Evolutionary conservation across 2,113 vertebrate genomes (phyloP), one percentile per base, ranked within the genome.

Genomic region (Tautogolabrus adspersus): DNA sequence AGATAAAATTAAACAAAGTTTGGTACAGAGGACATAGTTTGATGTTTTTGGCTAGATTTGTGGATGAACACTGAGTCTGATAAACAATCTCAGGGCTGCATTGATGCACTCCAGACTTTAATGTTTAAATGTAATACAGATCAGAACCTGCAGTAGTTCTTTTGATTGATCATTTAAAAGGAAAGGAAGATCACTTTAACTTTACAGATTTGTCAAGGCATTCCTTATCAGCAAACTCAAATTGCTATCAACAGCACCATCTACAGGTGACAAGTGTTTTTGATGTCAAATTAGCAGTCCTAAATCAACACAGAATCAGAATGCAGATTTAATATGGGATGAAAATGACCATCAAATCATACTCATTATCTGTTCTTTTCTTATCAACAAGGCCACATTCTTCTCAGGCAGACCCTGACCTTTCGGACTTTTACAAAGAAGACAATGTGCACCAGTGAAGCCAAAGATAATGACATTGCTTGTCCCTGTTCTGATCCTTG

Each of bases 331-430:
- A 49, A 34, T 19, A 5, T 8, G 40, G 13, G 4, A 37, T 52
- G 22, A 0, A 52, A 11, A 55, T 19, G 23, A 61, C 10, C 47
- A 72, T 63, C 58, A 38, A 10, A 55, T 60, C 71, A 69, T 66
- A 58, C 67, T 54, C 55, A 42, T 60, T 81, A 73, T 86, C 71
- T 12, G 18, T 72, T 37, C 71, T 62, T 56, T 85, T 47, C 71
- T 86, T 88, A 89, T 91, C 92, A 78, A 81, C 89, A 92, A 92
- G 84, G 88, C 69, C 88, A 78, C 79, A 91, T 89, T 92, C 87
- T 81, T 89, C 69, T 66, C 83, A 44, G 78, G 81, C 72, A 82
- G 75, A 82, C 52, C 37, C 58, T 37, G 75, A 77, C 62, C 73
- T 73, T 73, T 82, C 21, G 0, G 23, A 26, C 19, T 56, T 3